phyloP scores from a whole-genome alignment of 92 coral and sea anemone genomes.

The Pocillopora meandrina region DNA sequence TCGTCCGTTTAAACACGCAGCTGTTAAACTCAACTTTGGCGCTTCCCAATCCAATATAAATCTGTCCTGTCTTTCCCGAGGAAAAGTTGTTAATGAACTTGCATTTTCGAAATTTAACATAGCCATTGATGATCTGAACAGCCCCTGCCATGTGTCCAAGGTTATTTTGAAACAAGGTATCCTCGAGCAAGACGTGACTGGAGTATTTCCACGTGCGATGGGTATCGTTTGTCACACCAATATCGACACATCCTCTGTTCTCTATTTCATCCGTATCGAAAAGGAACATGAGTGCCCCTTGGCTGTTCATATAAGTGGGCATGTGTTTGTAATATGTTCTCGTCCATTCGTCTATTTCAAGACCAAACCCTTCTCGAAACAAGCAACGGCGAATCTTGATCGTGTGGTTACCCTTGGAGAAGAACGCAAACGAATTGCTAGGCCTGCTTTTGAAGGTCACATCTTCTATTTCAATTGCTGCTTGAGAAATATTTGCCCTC shows the following conservation, averaged over 20 bases:
- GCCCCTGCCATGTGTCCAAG: conserved; percentile 33
- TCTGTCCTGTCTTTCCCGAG: not conserved
- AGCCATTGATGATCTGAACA: conserved; percentile 32
- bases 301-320: conserved; percentile 13
- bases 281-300: conserved; percentile 19
- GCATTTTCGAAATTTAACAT: conserved; percentile 23
- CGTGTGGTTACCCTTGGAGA: conserved; percentile 6
- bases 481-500: not conserved
- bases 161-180: conserved; percentile 31
- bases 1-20: conserved; percentile 8
- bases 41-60: conserved; percentile 17
- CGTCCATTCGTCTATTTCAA: conserved; percentile 5
- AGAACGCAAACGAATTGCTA: conserved; percentile 1
- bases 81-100: conserved; percentile 34
- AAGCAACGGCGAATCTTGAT: not conserved
- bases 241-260: conserved; percentile 1
- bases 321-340: not conserved
- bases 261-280: conserved; percentile 15
- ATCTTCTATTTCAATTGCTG: not conserved
- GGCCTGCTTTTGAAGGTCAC: conserved; percentile 15
- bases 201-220: conserved; percentile 17
- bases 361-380: conserved; percentile 12
- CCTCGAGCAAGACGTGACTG: conserved; percentile 22
- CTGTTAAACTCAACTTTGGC: conserved; percentile 19
- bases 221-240: not conserved